Conservation (phyloP, 2,888 invertebrate species). For the Drosophila cognata region DNA sequence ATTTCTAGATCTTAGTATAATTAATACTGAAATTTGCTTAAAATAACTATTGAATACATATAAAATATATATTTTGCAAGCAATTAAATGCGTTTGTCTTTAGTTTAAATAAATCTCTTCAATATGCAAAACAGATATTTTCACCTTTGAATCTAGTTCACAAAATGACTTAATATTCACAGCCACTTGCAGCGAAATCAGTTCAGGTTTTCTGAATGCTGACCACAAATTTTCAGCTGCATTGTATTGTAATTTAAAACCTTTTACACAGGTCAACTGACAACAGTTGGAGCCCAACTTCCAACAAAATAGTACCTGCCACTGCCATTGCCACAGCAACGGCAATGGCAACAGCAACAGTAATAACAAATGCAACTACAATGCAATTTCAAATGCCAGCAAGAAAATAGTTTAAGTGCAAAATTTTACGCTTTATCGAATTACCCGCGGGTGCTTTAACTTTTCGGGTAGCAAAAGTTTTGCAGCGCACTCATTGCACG, state of each 20-base stretch:
- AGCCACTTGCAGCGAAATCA: conserved; percentile 48
- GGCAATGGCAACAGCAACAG: conserved; percentile 46
- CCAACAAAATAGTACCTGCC: background rate
- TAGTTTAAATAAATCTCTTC: background rate
- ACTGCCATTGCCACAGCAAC: conserved; percentile 19
- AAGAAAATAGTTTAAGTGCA: conserved; percentile 82
- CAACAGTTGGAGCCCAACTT: conserved; percentile 44
- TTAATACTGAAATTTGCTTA: too few species aligned
- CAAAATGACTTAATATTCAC: conserved; percentile 39
- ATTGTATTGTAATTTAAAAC: conserved; percentile 60
- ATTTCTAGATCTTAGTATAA: background rate
- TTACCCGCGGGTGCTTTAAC: conserved; percentile 83
- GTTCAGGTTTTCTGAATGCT: conserved; percentile 38
- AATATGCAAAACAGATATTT: background rate
- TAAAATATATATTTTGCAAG: background rate
- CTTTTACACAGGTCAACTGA: conserved; percentile 66
- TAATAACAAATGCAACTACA: conserved; percentile 56
- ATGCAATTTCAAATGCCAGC: conserved; percentile 64
- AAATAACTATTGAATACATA: too few species aligned
- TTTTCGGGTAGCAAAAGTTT: conserved; percentile 64
- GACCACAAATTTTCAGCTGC: conserved; percentile 43
- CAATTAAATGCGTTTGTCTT: too few species aligned
- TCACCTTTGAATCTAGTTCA: background rate
- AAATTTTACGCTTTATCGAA: conserved; percentile 84
- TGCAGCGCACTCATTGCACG: conserved; percentile 41